These are phyloP conservation scores for Iselma pallidipennis DNA, from an alignment of 2,888 invertebrate species.

Conservation along the genomic window DNA sequence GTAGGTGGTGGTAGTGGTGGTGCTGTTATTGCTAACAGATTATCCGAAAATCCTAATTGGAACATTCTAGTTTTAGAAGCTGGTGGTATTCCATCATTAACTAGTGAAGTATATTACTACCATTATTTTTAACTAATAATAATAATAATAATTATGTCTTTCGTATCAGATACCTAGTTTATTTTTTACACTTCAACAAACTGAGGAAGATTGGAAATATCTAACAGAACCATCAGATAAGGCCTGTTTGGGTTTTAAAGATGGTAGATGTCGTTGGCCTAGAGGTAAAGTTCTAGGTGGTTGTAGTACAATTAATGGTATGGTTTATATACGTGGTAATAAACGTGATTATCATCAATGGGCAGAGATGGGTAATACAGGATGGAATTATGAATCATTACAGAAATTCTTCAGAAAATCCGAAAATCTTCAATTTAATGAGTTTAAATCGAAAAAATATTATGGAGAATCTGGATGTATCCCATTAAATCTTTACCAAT, in stretches of 20 bases:
- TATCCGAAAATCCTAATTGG: constrained; percentile 56
- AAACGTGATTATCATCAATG: constrained; percentile 84
- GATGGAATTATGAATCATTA: constrained; percentile 75
- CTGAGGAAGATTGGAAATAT: constrained; percentile 53
- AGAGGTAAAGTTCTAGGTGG: constrained; percentile 70
- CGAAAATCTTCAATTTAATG: constrained; percentile 65
- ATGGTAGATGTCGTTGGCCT: constrained; percentile 58
- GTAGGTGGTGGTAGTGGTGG: constrained; percentile 61
- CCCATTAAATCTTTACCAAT: constrained; percentile 53
- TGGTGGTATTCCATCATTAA: constrained; percentile 57
- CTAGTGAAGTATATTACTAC: constrained; percentile 52
- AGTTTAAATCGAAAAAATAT: constrained; percentile 72
- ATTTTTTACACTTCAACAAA: constrained; percentile 42
- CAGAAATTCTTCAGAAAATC: constrained; percentile 56
- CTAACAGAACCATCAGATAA: constrained; percentile 55
- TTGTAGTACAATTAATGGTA: constrained; percentile 65
- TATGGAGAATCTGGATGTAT: constrained; percentile 62
- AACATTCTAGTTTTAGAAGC: constrained; percentile 60
- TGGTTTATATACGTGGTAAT: constrained; percentile 77
- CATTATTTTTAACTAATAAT: not conserved
- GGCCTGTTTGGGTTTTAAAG: constrained; percentile 49
- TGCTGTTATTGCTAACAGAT: constrained; percentile 58
- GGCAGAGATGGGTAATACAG: constrained; percentile 72
- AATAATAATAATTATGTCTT: constrained; percentile 27
- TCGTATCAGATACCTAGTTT: constrained; percentile 54